A percentile compares a stretch with the other conserved stretches of the same genome.
Evolutionary conservation across 2,113 vertebrate species (phyloP).

Genomic region (Ptyas mucosa): DNA sequence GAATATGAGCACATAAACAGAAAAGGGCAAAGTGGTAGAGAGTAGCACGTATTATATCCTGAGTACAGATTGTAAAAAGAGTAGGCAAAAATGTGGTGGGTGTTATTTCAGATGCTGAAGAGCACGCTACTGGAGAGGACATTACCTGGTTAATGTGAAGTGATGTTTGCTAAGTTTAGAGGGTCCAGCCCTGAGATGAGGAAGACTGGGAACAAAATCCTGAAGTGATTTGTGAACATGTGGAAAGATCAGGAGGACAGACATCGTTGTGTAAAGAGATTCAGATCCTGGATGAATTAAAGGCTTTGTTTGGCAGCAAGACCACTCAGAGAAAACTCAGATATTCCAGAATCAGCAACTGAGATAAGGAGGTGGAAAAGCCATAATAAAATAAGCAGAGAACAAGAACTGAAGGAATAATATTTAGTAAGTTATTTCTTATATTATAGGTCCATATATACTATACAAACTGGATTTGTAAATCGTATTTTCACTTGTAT

Average conservation of each 20-base stretch:
- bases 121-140: background rate
- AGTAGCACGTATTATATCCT: background rate
- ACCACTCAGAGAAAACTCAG: background rate
- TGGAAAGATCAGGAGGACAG: background rate
- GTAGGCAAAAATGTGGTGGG: background rate
- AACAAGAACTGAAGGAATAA: background rate
- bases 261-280: background rate
- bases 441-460: background rate
- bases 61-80: background rate
- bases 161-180: background rate
- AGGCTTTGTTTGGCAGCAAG: background rate
- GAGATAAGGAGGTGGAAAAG: background rate
- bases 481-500: background rate
- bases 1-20: background rate
- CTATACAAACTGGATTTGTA: background rate
- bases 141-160: background rate
- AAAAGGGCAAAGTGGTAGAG: background rate
- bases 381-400: background rate
- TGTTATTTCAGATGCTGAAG: background rate
- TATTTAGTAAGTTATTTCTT: background rate
- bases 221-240: background rate
- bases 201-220: background rate
- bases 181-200: background rate
- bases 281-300: background rate
- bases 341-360: background rate